Evolutionary conservation across 2,797 vertebrate genomes (phyloP).

Genomic region (Zalophus californianus): DNA sequence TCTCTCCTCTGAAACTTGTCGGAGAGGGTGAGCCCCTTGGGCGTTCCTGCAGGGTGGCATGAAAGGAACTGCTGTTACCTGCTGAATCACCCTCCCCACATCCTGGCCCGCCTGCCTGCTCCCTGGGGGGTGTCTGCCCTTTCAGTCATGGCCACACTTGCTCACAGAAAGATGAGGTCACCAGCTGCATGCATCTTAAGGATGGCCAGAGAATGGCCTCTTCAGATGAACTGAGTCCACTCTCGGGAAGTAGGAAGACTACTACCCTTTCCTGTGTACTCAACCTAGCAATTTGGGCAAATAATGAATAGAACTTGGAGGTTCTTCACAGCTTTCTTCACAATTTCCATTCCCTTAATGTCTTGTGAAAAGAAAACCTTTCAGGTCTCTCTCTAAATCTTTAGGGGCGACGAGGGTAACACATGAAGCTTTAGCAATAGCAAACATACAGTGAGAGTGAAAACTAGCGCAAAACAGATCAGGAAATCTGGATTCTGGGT

Average conservation of each 20-base stretch:
- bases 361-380: slow-evolving; percentile 33
- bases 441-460: neutral
- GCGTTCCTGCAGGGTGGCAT: neutral
- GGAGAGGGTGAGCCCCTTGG: neutral
- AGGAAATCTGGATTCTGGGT: neutral
- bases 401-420: neutral
- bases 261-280: slow-evolving; percentile 56
- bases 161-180: slow-evolving; percentile 68
- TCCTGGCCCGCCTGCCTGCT: slow-evolving; percentile 41
- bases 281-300: slow-evolving; percentile 21
- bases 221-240: slow-evolving; percentile 17
- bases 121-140: neutral
- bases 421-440: neutral
- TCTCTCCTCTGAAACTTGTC: neutral
- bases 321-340: slow-evolving; percentile 44
- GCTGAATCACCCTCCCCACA: slow-evolving; percentile 72
- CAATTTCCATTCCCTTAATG: slow-evolving; percentile 55
- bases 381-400: slow-evolving; percentile 34
- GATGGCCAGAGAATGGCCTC: slow-evolving; percentile 18
- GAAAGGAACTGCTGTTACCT: slow-evolving; percentile 47
- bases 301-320: neutral
- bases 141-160: neutral
- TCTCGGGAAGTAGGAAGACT: neutral
- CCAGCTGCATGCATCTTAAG: neutral
- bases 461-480: neutral